Conservation (phyloP, 2,888 invertebrate genomes). For the Euproctis similis region DNA sequence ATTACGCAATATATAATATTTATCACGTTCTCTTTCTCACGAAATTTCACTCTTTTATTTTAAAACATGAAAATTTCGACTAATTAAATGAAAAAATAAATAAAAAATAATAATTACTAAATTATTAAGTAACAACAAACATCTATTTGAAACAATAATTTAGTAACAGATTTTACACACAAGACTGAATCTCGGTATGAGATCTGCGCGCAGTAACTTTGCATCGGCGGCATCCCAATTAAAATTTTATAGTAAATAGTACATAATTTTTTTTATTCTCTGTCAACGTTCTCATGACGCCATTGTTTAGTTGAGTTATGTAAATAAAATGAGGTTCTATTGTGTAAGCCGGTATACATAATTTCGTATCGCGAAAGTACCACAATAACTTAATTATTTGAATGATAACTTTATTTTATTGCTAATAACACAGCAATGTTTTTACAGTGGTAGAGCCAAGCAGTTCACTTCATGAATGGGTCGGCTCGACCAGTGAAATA, state of each 20-base stretch:
- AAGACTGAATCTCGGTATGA: conserved; percentile 13
- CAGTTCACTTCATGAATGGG: too few relatives aligned
- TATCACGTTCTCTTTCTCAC: neutral
- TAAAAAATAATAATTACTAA: conserved; percentile 18
- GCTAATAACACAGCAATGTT: too few relatives aligned
- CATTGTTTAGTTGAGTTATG: conserved; percentile 38
- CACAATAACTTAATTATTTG: conserved; percentile 2
- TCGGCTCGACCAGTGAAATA: too few relatives aligned
- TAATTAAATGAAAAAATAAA: too few relatives aligned
- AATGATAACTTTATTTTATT: conserved; percentile 3
- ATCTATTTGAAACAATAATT: conserved; percentile 15
- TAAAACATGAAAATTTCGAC: neutral
- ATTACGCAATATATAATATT: too few relatives aligned
- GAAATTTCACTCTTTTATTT: neutral
- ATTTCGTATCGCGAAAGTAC: conserved; percentile 12
- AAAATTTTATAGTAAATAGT: conserved; percentile 23
- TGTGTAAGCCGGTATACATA: conserved; percentile 26
- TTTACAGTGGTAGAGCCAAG: too few relatives aligned
- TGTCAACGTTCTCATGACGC: conserved; percentile 30
- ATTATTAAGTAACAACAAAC: conserved; percentile 11
- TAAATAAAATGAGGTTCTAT: conserved; percentile 31
- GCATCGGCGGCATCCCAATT: conserved; percentile 22
- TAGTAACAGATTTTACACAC: conserved; percentile 19
- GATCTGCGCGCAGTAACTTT: conserved; percentile 19
- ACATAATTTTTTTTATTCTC: conserved; percentile 24